Conservation (phyloP, 1,140 invertebrate species). For the Globodera ellingtonae region DNA sequence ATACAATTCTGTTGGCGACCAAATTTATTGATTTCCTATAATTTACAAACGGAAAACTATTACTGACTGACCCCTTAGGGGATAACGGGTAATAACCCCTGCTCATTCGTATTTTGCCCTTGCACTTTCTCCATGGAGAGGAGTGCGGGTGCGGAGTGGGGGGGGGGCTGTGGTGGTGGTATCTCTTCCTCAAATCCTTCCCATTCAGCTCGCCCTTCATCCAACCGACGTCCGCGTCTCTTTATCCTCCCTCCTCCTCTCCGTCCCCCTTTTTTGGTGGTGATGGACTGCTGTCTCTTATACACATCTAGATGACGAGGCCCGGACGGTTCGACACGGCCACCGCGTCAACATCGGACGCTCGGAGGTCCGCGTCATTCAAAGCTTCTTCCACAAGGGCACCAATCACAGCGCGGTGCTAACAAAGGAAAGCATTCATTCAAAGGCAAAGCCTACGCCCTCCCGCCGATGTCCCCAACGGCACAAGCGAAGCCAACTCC, state of each 20-base stretch:
- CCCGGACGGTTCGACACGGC: constrained; percentile 23
- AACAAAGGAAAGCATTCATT: neutral
- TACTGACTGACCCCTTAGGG: neutral
- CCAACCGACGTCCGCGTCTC: no score
- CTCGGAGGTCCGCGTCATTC: neutral
- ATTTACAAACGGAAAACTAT: no score
- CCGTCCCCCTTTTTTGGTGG: neutral
- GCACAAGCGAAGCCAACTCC: neutral
- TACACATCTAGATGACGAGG: no score
- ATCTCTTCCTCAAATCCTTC: neutral
- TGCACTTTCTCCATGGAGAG: neutral
- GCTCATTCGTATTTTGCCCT: neutral
- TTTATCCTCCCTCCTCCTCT: neutral
- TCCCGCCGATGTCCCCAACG: neutral
- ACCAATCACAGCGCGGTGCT: constrained; percentile 10
- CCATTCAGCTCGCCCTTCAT: no score
- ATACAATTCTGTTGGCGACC: no score
- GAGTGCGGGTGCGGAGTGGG: neutral
- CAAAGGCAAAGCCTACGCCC: neutral
- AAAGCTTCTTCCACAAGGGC: neutral
- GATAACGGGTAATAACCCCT: no score
- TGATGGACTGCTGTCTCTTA: neutral
- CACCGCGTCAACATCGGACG: constrained; percentile 17
- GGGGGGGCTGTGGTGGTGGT: no score
- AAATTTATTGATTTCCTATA: no score